Base-by-base conservation (phyloP, 2,888 invertebrate species). In the Phania funesta region DNA sequence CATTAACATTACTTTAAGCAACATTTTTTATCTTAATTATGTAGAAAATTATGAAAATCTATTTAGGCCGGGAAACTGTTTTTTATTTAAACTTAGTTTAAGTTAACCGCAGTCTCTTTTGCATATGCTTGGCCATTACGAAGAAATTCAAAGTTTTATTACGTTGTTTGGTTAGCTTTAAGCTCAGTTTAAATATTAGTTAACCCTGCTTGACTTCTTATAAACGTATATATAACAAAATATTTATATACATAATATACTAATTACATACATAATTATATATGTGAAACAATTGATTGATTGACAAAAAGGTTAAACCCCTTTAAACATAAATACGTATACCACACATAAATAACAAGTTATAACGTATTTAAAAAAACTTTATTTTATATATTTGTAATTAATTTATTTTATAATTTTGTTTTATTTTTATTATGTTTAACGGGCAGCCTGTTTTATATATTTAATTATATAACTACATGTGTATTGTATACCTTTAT, bases 1-100 rank as follows among this genome's bases (percentile, higher is more conserved):
- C 54, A 81, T 76, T 52, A 80, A 64, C 46, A 75, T 60, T 35
- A 76, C 50, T 58, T 52, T 73, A 79, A 78, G 78, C 71, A 26
- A 35, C 48, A 58, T 20, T 56, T 62, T 70, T 54, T 77, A 54
- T 77, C 32, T 70, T 20, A 56, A 64, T 70, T 64, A 78, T 64
- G 41, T 78, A 70, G 54, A 56, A 71, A 71, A 78, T 56, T 62
- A 65, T 58, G 44, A 44, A 56, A 62, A 64, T 38, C 24, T 58
- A 18, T 67, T 60, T 68, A 62, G 68, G 68, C 58, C 76, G 68
- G 67, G 67, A 76, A 60, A 41, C 24, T 68, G 44, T 60, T 62
- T n/a, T 60, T 76, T 60, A 46, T 68, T 76, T 68, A 68, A 68
- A 62, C 60, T 76, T 52, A 29, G 38, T 68, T 76, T 62, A 62